phyloP scores from a whole-genome alignment of 2,113 vertebrate genomes.

The Chiloscyllium plagiosum region DNA sequence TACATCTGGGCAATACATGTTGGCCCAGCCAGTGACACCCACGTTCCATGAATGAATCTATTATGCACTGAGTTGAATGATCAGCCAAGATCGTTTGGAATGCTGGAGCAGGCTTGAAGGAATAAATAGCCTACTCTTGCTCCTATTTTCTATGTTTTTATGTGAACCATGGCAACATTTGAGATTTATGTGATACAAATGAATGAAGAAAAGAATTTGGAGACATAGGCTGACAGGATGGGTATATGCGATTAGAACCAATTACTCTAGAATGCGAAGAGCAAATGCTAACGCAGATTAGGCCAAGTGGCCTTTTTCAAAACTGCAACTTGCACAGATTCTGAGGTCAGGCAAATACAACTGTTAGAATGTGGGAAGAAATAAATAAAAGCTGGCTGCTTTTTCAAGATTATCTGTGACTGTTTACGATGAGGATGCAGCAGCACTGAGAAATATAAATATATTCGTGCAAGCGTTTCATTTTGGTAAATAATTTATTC shows the following conservation, averaged over 20 bases:
- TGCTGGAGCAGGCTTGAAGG: no score
- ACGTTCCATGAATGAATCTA: no score
- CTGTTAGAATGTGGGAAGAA: not conserved
- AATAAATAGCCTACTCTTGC: no score
- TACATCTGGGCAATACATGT: no score
- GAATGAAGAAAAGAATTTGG: not conserved
- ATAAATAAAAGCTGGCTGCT: not conserved
- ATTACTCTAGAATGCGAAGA: not conserved
- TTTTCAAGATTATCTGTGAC: conserved; percentile 11
- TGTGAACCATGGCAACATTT: not conserved
- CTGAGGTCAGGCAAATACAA: not conserved
- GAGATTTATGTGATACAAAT: not conserved
- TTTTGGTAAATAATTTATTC: conserved; percentile 36
- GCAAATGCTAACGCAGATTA: not conserved
- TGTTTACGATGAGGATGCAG: not conserved
- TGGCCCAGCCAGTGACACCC: no score
- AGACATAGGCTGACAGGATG: not conserved
- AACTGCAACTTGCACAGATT: not conserved
- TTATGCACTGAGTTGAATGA: no score
- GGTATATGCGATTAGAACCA: not conserved
- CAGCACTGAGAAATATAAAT: not conserved
- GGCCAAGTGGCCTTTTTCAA: not conserved
- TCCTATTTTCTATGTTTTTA: no score
- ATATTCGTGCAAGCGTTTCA: not conserved
- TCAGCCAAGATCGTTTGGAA: no score